These are phyloP conservation scores for Hirtodrosophila cameraria DNA, from an alignment of 2,888 invertebrate species.

Conservation along the genomic window DNA sequence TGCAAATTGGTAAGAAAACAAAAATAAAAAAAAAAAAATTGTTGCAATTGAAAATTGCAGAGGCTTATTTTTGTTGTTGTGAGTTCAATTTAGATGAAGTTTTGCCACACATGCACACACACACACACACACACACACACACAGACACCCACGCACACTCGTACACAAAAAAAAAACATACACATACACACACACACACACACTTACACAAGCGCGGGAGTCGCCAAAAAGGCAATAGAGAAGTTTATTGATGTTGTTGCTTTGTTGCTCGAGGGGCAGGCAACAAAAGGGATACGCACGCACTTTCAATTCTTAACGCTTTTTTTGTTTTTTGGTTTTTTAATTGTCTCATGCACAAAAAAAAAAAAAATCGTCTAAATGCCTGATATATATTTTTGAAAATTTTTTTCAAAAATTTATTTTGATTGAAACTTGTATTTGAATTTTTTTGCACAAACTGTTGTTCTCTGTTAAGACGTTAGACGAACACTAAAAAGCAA, in stretches of 20 bases:
- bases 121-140: conserved; percentile 28
- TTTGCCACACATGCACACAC: conserved; percentile 33
- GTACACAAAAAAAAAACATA: conserved; percentile 33
- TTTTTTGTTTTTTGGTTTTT: conserved; percentile 4
- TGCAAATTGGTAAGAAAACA: conserved; percentile 48
- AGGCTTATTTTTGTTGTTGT: conserved; percentile 38
- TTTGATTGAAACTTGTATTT: conserved; percentile 18
- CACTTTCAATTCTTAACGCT: conserved; percentile 4
- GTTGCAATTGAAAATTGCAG: conserved; percentile 33
- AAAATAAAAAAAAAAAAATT: conserved; percentile 41
- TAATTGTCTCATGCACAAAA: conserved; percentile 10
- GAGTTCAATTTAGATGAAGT: conserved; percentile 63
- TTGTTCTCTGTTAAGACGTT: conserved; percentile 56
- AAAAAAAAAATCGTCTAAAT: neutral
- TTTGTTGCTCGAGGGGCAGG: conserved; percentile 28
- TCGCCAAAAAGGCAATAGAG: conserved; percentile 56
- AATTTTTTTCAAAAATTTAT: conserved; percentile 8
- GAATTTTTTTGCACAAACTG: conserved; percentile 62
- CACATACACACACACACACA: conserved; percentile 35
- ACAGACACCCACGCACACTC: conserved; percentile 19
- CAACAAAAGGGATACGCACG: conserved; percentile 22
- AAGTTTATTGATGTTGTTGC: conserved; percentile 51
- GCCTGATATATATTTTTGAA: neutral
- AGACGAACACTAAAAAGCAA: conserved; percentile 68
- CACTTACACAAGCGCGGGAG: conserved; percentile 53